phyloP scores from a whole-genome alignment of 2,888 invertebrate species.

The Drosophila kuntzei region DNA sequence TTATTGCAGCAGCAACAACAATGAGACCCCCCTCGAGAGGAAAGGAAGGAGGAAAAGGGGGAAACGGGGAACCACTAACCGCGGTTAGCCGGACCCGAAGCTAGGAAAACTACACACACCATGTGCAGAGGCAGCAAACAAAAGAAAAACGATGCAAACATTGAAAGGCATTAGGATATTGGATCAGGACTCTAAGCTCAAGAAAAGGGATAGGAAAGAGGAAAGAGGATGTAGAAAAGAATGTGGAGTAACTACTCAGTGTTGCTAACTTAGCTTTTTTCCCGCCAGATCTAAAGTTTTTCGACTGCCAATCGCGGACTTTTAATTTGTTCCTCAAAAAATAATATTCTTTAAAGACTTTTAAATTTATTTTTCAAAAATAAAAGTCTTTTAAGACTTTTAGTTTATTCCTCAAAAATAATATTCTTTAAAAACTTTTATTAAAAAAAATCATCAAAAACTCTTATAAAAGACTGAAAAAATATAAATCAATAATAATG shows the following conservation, averaged over 20 bases:
- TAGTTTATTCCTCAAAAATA: too few relatives aligned
- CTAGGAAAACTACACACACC: constrained; percentile 21
- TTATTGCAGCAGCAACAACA: constrained; percentile 67
- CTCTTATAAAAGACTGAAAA: too few relatives aligned
- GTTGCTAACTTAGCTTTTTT: too few relatives aligned
- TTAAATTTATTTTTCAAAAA: too few relatives aligned
- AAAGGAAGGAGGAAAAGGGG: not conserved
- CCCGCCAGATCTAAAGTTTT: too few relatives aligned
- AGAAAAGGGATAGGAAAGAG: constrained; percentile 6
- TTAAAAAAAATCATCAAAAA: too few relatives aligned
- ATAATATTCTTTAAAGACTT: too few relatives aligned
- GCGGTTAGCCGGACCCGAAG: constrained; percentile 14
- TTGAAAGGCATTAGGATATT: constrained; percentile 63
- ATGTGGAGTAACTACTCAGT: constrained; percentile 27
- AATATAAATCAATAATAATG: too few relatives aligned
- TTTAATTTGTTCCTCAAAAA: too few relatives aligned
- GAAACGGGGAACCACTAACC: constrained; percentile 9
- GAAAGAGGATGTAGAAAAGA: not conserved
- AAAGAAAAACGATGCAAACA: constrained; percentile 39
- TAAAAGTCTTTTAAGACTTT: too few relatives aligned
- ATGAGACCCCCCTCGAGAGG: not conserved
- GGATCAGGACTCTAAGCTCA: constrained; percentile 42
- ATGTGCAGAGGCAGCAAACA: constrained; percentile 34
- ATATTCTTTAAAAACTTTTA: too few relatives aligned
- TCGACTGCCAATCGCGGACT: too few relatives aligned